Conservation (phyloP, 2,888 invertebrate species). For the Alentia gelatinosa region DNA sequence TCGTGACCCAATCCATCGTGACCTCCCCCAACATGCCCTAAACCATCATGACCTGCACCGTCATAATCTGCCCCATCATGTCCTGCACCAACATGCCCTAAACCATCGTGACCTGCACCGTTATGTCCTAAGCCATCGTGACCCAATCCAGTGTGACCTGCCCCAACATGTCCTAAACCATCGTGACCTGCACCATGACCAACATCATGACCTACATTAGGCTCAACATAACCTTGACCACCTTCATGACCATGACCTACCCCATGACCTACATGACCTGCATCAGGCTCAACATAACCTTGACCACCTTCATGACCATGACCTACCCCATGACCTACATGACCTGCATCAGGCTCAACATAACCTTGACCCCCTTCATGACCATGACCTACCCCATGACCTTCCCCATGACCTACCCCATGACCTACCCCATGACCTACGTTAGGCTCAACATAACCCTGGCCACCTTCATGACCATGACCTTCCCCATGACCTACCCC, state of each 20-base stretch:
- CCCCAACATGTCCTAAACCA: no score
- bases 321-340: neutral
- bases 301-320: neutral
- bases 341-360: neutral
- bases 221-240: neutral
- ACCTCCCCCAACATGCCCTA: no score
- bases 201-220: neutral
- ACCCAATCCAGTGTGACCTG: no score
- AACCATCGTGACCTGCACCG: no score
- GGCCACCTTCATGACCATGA: neutral
- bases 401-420: neutral
- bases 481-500: neutral
- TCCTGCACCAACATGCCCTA: no score
- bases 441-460: neutral
- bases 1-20: no score
- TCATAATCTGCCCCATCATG: no score
- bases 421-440: neutral
- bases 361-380: neutral
- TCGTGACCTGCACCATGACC: neutral
- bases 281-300: neutral
- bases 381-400: neutral
- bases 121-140: no score
- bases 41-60: no score
- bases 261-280: neutral
- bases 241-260: neutral